phyloP scores from a whole-genome alignment of 2,113 vertebrate genomes.

The Morphnarchus princeps region DNA sequence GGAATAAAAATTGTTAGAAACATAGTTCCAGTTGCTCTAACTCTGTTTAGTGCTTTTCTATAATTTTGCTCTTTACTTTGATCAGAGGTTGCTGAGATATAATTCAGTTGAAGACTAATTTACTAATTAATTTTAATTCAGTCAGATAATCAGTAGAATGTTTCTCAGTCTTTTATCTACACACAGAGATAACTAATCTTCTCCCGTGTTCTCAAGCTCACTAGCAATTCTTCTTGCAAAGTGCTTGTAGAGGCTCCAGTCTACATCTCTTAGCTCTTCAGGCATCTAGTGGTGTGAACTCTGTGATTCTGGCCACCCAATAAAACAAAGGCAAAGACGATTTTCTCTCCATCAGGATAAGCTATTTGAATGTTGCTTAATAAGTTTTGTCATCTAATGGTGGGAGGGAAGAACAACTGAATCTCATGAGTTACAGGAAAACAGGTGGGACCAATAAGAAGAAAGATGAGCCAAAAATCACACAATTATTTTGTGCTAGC shows the following conservation, averaged over 20 bases:
- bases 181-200: background rate
- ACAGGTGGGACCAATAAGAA: background rate
- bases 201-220: background rate
- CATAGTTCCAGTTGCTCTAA: background rate
- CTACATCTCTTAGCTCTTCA: background rate
- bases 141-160: background rate
- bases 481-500: background rate
- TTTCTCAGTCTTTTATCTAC: background rate
- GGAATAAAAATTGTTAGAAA: background rate
- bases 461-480: slow-evolving; percentile 35
- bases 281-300: background rate
- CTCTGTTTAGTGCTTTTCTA: background rate
- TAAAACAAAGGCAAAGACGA: background rate
- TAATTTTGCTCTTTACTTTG: background rate
- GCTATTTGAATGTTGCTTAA: background rate
- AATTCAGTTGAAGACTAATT: background rate
- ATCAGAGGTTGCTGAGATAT: background rate
- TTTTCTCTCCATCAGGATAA: background rate
- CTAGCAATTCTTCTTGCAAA: background rate
- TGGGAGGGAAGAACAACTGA: background rate
- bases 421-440: slow-evolving; percentile 2
- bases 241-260: background rate
- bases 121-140: slow-evolving; percentile 26
- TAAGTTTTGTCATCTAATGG: background rate
- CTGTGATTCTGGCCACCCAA: background rate